Base-by-base conservation (phyloP, 2,888 invertebrate species). In the Pristionchus arcanus region DNA sequence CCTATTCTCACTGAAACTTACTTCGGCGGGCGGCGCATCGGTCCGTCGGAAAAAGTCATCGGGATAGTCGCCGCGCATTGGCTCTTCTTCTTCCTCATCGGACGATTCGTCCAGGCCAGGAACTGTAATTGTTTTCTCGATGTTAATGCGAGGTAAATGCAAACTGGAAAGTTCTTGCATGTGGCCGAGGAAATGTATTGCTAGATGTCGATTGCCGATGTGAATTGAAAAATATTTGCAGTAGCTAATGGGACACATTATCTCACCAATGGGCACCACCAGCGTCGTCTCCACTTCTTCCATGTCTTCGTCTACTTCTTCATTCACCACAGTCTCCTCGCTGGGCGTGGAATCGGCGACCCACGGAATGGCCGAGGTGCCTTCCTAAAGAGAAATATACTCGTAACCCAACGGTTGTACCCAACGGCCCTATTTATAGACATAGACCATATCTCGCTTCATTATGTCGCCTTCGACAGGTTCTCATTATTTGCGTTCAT, bases 31-130 rank as follows among this genome's bases (percentile, higher is more conserved):
- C 21, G n/a, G 37, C 53, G n/a, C 21, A 1, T 2, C 49, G 1
- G 68, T 31, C 49, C 71, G 21, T 13, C 55, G 31, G 28, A 74
- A 74, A 37, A 49, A 88, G 55, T 88, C 87, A 25, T 55, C 87
- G 21, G 87, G 87, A 13, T 55, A 74, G 74, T 88, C 87, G 9
- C 87, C 87, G 13, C 87, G n/a, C 87, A 88, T 71, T 34, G 55
- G 55, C 55, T 88, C 86, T 16, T 84, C 87, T 25, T 59, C 42
- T 42, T 63, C 63, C n/a, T 87, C 87, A 19, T 77, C 77, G 16
- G 81, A 81, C 0, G 81, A 81, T 1, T 49, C 49, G 5, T 31
- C 74, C 7, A 7, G 21, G 0, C 68, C 16, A 1, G 42, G 34
- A 1, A 77, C 74, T 77, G 74, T 42, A 77, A 71, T 21, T 11